These are phyloP conservation scores for Pseudomyrmex flavicornis DNA, from an alignment of 1,140 invertebrate genomes.

Conservation along the genomic window DNA sequence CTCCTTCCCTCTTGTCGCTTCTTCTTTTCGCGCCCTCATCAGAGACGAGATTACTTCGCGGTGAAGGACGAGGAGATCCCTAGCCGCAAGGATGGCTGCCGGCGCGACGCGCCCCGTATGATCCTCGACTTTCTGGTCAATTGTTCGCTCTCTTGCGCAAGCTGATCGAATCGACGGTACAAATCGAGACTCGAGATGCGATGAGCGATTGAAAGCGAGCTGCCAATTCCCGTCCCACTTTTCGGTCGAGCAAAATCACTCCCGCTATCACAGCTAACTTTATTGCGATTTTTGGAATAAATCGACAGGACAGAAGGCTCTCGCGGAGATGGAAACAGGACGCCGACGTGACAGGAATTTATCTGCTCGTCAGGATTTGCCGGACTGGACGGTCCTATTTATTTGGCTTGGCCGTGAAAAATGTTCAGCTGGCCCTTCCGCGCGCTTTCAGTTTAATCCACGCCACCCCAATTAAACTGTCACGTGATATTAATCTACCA, in stretches of 20 bases:
- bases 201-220: constrained; percentile 44
- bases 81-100: background rate
- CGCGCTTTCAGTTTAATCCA: constrained; percentile 53
- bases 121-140: constrained; percentile 50
- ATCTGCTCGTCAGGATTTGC: constrained; percentile 50
- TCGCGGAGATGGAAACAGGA: constrained; percentile 43
- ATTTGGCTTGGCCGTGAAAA: constrained; percentile 61
- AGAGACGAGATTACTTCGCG: constrained; percentile 56
- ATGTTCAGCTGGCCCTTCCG: constrained; percentile 57
- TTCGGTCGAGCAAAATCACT: constrained; percentile 38
- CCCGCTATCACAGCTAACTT: constrained; percentile 51
- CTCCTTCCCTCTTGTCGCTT: background rate
- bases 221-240: background rate
- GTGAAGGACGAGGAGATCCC: constrained; percentile 51
- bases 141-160: constrained; percentile 38
- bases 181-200: constrained; percentile 28
- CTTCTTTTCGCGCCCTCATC: constrained; percentile 53
- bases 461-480: constrained; percentile 58
- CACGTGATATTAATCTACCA: constrained; percentile 61
- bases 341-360: constrained; percentile 56
- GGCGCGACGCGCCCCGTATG: background rate
- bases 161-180: constrained; percentile 46
- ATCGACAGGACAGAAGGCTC: constrained; percentile 42
- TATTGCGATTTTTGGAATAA: constrained; percentile 58
- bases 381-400: constrained; percentile 43